A percentile compares a stretch with the other conserved stretches of the same genome.
Evolutionary conservation across 1,140 invertebrate species (phyloP).

Genomic region (Hermetia illucens): DNA sequence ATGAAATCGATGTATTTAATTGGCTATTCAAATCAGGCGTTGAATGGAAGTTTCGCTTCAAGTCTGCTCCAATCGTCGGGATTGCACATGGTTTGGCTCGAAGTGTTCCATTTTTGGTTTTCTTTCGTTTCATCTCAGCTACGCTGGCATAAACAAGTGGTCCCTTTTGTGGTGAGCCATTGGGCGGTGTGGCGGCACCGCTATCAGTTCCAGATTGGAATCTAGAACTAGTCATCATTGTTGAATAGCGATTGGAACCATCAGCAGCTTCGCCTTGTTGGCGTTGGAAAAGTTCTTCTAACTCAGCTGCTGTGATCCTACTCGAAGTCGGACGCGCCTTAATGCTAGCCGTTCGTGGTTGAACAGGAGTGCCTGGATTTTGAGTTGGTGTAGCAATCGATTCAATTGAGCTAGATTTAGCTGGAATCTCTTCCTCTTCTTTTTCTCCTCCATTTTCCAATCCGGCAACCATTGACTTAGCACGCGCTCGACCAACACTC

Average conservation of each 20-base stretch:
- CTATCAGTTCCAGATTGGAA: slow-evolving; percentile 46
- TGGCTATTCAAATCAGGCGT: slow-evolving; percentile 56
- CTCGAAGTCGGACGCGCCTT: slow-evolving; percentile 70
- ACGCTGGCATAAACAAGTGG: slow-evolving; percentile 77
- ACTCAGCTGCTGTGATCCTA: slow-evolving; percentile 74
- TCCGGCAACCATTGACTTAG: slow-evolving; percentile 80
- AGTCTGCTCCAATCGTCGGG: slow-evolving; percentile 25
- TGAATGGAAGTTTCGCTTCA: slow-evolving; percentile 76
- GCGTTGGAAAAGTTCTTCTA: slow-evolving; percentile 79
- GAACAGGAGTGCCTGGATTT: slow-evolving; percentile 42
- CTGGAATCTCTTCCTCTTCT: slow-evolving; percentile 38
- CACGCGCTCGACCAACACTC: slow-evolving; percentile 76
- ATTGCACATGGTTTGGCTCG: slow-evolving; percentile 30
- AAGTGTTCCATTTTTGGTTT: slow-evolving; percentile 21
- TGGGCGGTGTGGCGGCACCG: slow-evolving; percentile 40
- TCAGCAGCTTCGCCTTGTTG: slow-evolving; percentile 41
- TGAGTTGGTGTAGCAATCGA: slow-evolving; percentile 42
- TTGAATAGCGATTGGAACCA: slow-evolving; percentile 29
- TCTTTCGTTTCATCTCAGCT: slow-evolving; percentile 78
- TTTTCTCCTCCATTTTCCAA: slow-evolving; percentile 43
- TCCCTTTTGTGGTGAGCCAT: slow-evolving; percentile 44
- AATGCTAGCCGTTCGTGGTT: slow-evolving; percentile 73
- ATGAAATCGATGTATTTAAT: slow-evolving; percentile 20
- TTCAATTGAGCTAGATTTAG: slow-evolving; percentile 65
- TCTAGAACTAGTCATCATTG: slow-evolving; percentile 57